Evolutionary conservation across 2,888 invertebrate genomes (phyloP), one percentile per base, ranked within the genome.

Genomic region (Amphimallon solstitiale): DNA sequence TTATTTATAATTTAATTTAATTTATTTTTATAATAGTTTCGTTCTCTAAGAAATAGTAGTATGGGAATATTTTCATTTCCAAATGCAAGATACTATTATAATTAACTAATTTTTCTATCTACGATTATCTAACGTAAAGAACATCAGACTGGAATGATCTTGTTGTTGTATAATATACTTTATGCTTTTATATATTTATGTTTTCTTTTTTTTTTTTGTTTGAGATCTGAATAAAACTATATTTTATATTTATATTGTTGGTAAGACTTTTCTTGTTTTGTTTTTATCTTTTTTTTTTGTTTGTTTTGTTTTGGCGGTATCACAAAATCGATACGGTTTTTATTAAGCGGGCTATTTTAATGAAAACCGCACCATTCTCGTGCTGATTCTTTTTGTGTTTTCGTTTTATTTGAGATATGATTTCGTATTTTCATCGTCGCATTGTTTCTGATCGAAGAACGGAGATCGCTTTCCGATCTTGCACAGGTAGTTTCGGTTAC

Each of bases 401-500:
- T 60, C 67, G 43, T 21, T 59, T 51, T 66, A 59, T 7, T 23
- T 48, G 52, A 66, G 17, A 37, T 61, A 66, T 45, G 51, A 43
- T 49, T 66, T 62, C 15, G 43, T 43, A 40, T 49, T 59, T 14
- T 61, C 40, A 6, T 56, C 48, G 15, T 63, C 59, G 48, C 67
- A 67, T 12, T 68, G 66, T 68, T 71, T 67, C 73, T 67, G 65
- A 14, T 67, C 63, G 48, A 64, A 45, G 15, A 52, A 23, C 10
- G 62, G 56, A 29, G 69, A 74, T 79, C 93, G 88, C 81, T 94
- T 94, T 74, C 93, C 93, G 71, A 94, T 89, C 71, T 87, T 89
- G 78, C 91, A 89, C 75, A 93, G 83, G 78, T 92, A 87, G 71
- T 90, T 87, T 65, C 92, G 85, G 84, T 93, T 93, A 74, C 89